Evolutionary conservation across 1,140 invertebrate species (phyloP), one percentile per base, ranked within the genome.

Genomic region (Formica selysi): DNA sequence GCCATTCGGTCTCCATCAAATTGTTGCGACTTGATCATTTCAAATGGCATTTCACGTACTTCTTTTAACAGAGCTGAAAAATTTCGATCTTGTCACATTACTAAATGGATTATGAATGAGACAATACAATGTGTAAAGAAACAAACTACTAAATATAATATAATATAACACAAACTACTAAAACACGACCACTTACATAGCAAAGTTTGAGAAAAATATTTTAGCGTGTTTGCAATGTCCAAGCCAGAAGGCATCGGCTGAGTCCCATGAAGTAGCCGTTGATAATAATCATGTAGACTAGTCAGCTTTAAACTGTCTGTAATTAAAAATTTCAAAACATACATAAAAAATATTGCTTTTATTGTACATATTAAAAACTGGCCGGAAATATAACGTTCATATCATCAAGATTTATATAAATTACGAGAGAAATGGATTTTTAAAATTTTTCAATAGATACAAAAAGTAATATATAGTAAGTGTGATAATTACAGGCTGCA

Each of bases 191-290:
- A 96, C 96, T 97, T 97, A 99, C 99, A 98, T 90, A 99, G 96
- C 79, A 99, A 96, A 70, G 98, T 99, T 96, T 99, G 98, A 38
- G 98, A 99, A 95, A 99, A 99, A 95, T 99, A 99, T 95, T 99
- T 99, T 91, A 99, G 96, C 79, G 98, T 99, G 93, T 99, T 99
- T 73, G 98, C 98, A 94, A 99, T 98, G 95, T 99, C 99, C 83
- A 97, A 96, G 80, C 99, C 99, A 81, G 98, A 98, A 71, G 99
- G 99, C 89, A 98, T 96, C 41, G 99, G 98, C 92, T 98, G 97
- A 90, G 97, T 96, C 89, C 98, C 98, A 96, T 99, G 98, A 91
- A 98, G 96, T 79, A 99, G 96, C 86, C 99, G 97, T 91, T 98
- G 96, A 94, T 99, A 98, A 95, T 98, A 99, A 95, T 99, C 99